Percentiles rank a stretch among this genome's conserved stretches.
phyloP scores from a whole-genome alignment of 2,888 invertebrate genomes.

The Globia sparganii region DNA sequence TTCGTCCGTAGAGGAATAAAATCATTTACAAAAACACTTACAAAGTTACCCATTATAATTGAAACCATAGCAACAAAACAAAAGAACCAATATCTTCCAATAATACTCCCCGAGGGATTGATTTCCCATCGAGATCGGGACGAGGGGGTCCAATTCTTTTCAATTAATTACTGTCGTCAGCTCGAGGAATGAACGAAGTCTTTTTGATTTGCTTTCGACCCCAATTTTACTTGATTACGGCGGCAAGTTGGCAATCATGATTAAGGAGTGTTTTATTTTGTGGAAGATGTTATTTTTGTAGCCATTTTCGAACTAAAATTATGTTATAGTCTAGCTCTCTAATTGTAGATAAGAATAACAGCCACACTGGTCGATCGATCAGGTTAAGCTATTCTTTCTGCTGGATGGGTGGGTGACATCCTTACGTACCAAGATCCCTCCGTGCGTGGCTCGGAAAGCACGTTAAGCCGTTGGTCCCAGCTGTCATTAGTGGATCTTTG shows the following conservation, averaged over 20 bases:
- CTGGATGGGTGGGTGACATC: too few species aligned
- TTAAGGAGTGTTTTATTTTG: neutral
- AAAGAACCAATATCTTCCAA: neutral
- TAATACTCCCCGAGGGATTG: conserved; percentile 6
- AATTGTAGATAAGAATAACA: too few species aligned
- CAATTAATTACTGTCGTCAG: conserved; percentile 41
- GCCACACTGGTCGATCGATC: too few species aligned
- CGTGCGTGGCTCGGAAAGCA: too few species aligned
- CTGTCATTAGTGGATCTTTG: too few species aligned
- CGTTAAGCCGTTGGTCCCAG: too few species aligned
- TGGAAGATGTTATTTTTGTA: too few species aligned
- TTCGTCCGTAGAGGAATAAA: neutral
- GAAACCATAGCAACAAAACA: conserved; percentile 19
- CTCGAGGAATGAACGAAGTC: conserved; percentile 9
- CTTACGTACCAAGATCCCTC: too few species aligned
- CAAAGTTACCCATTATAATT: conserved; percentile 2
- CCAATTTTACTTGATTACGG: conserved; percentile 20
- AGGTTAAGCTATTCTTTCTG: too few species aligned
- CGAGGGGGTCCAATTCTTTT: conserved; percentile 20
- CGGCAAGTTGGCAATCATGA: neutral
- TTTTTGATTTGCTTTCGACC: conserved; percentile 15
- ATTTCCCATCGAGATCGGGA: conserved; percentile 8
- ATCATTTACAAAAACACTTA: neutral
- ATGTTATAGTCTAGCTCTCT: too few species aligned
- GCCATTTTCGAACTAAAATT: too few species aligned